These are phyloP conservation scores for Acronicta leporina DNA, from an alignment of 2,888 invertebrate genomes.

Conservation along the genomic window DNA sequence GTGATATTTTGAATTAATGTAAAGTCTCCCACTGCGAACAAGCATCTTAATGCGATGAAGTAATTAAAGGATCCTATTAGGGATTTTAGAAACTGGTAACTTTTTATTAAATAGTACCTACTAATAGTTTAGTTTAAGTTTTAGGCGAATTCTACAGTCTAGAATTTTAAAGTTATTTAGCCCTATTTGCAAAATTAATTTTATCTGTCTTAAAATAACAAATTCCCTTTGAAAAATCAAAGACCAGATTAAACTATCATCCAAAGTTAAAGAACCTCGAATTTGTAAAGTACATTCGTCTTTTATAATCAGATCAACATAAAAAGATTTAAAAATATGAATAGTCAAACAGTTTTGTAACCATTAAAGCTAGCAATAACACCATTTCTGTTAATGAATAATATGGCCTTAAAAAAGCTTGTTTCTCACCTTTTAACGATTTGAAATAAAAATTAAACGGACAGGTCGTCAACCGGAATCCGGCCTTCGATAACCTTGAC, in stretches of 20 bases:
- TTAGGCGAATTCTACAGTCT: no score
- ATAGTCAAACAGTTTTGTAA: conserved; percentile 45
- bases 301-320: conserved; percentile 32
- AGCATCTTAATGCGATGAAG: no score
- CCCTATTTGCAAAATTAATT: no score
- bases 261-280: background rate
- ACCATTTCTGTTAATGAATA: conserved; percentile 40
- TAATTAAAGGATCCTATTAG: no score
- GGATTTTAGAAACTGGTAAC: no score
- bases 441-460: conserved; percentile 33
- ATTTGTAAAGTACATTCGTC: background rate
- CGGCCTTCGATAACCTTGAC: conserved; percentile 54
- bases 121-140: background rate
- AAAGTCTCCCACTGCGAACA: no score
- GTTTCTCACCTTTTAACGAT: conserved; percentile 45
- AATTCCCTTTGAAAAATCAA: no score
- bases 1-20: no score
- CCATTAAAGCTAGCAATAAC: conserved; percentile 28
- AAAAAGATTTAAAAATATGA: conserved; percentile 15
- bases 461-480: conserved; percentile 50
- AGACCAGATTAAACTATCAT: no score
- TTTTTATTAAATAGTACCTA: no score
- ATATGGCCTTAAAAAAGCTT: conserved; percentile 33
- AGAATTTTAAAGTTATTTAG: no score
- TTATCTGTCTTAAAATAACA: no score